These are phyloP conservation scores for Oncopodura yosiiana DNA, from an alignment of 1,140 invertebrate species.

Conservation along the genomic window DNA sequence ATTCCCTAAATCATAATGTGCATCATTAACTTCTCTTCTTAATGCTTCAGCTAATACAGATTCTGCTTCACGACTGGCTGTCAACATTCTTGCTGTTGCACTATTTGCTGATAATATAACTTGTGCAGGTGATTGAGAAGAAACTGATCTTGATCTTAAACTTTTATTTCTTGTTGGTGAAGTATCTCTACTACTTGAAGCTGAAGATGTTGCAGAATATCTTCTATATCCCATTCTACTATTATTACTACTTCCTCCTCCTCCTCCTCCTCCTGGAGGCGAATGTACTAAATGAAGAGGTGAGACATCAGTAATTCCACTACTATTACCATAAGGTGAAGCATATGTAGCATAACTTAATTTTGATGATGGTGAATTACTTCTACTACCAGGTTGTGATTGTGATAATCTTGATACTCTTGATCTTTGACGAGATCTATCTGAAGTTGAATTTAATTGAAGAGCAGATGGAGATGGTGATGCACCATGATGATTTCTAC, in stretches of 20 bases:
- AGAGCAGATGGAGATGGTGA: background rate
- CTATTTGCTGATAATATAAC: slow-evolving; percentile 13
- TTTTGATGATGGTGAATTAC: slow-evolving; percentile 33
- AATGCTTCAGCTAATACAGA: slow-evolving; percentile 27
- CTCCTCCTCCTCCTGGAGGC: background rate
- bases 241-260: background rate
- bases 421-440: slow-evolving; percentile 27
- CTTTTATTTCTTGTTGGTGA: slow-evolving; percentile 20
- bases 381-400: slow-evolving; percentile 34
- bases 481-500: background rate
- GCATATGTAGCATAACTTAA: slow-evolving; percentile 30
- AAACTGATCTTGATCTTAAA: slow-evolving; percentile 28
- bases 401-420: slow-evolving; percentile 30
- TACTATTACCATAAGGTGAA: slow-evolving; percentile 29
- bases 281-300: no score
- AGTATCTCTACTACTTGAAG: slow-evolving; percentile 33
- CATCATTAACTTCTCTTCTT: slow-evolving; percentile 25
- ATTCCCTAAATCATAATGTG: slow-evolving; percentile 29
- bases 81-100: slow-evolving; percentile 28
- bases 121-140: slow-evolving; percentile 34
- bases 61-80: slow-evolving; percentile 33
- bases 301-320: slow-evolving; percentile 1
- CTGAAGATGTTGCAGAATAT: slow-evolving; percentile 28
- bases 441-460: slow-evolving; percentile 13
- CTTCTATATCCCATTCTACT: slow-evolving; percentile 16